Percentiles rank a stretch among this genome's conserved stretches.
These are phyloP conservation scores for Chironex yamaguchii DNA, from an alignment of 30 jellyfish, hydroid and myxozoan genomes.

Conservation along the genomic window DNA sequence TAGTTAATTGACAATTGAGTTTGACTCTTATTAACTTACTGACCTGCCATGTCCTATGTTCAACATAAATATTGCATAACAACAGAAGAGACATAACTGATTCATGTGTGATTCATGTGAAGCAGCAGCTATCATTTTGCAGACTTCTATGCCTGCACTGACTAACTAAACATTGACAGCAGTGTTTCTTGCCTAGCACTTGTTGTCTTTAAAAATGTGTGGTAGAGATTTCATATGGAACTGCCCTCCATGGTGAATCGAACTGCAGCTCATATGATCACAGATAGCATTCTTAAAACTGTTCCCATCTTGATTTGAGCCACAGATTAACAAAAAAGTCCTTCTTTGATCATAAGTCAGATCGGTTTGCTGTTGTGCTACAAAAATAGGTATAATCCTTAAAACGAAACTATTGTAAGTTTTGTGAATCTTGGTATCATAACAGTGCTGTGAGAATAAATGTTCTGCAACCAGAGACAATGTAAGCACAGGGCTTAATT, in stretches of 20 bases:
- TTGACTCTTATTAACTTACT: too few species aligned
- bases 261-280: slow-evolving; percentile 34
- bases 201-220: neutral
- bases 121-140: slow-evolving; percentile 61
- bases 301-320: slow-evolving; percentile 60
- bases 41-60: slow-evolving; percentile 63
- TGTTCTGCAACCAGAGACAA: too few species aligned
- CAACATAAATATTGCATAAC: slow-evolving; percentile 16
- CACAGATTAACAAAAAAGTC: slow-evolving; percentile 1
- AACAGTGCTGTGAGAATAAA: too few species aligned
- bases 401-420: too few species aligned
- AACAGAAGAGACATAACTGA: slow-evolving; percentile 19
- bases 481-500: too few species aligned
- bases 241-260: slow-evolving; percentile 32
- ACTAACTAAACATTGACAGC: slow-evolving; percentile 17
- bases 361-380: slow-evolving; percentile 29
- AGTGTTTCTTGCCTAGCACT: neutral
- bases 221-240: slow-evolving; percentile 40
- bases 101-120: slow-evolving; percentile 18
- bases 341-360: slow-evolving; percentile 15
- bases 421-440: too few species aligned
- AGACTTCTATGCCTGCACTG: slow-evolving; percentile 55
- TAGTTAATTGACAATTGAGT: too few species aligned
- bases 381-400: neutral
- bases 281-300: slow-evolving; percentile 33